Evolutionary conservation across 2,888 invertebrate species (phyloP).

Genomic region (Dryocosmus kuriphilus): DNA sequence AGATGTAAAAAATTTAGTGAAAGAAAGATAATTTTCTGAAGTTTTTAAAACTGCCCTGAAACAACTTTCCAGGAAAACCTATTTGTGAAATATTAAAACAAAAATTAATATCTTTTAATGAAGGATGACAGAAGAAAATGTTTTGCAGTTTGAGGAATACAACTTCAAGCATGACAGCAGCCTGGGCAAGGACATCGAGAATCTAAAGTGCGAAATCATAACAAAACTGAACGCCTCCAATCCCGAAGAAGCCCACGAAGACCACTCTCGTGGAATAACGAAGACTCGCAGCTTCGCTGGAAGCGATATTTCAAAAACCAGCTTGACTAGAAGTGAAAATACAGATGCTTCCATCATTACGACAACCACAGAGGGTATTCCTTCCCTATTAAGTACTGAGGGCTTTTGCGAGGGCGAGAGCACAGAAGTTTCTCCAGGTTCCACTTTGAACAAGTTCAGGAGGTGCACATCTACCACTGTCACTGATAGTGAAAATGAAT

Average conservation of each 20-base stretch:
- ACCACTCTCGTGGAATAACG: constrained; percentile 62
- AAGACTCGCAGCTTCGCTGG: constrained; percentile 75
- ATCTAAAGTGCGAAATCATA: constrained; percentile 72
- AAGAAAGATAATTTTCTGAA: too few relatives aligned
- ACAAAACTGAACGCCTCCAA: constrained; percentile 64
- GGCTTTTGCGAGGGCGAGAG: constrained; percentile 76
- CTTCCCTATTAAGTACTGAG: constrained; percentile 73
- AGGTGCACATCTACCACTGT: constrained; percentile 64
- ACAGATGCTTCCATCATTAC: constrained; percentile 84
- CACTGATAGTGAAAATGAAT: constrained; percentile 68
- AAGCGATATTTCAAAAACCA: constrained; percentile 78
- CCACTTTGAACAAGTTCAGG: constrained; percentile 70
- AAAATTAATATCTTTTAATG: too few relatives aligned
- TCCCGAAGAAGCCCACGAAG: constrained; percentile 22
- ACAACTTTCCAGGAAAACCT: too few relatives aligned
- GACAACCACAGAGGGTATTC: constrained; percentile 79
- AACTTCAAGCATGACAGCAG: constrained; percentile 61
- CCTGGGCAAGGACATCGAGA: constrained; percentile 70
- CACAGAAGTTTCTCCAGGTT: constrained; percentile 72
- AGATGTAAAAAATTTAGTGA: background rate
- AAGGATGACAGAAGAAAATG: background rate
- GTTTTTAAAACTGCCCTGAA: too few relatives aligned
- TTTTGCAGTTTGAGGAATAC: constrained; percentile 51
- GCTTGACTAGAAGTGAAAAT: constrained; percentile 83
- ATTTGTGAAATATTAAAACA: too few relatives aligned